Evolutionary conservation across 2,888 invertebrate genomes (phyloP), one percentile per base, ranked within the genome.

Genomic region (Ametastegia equiseti): DNA sequence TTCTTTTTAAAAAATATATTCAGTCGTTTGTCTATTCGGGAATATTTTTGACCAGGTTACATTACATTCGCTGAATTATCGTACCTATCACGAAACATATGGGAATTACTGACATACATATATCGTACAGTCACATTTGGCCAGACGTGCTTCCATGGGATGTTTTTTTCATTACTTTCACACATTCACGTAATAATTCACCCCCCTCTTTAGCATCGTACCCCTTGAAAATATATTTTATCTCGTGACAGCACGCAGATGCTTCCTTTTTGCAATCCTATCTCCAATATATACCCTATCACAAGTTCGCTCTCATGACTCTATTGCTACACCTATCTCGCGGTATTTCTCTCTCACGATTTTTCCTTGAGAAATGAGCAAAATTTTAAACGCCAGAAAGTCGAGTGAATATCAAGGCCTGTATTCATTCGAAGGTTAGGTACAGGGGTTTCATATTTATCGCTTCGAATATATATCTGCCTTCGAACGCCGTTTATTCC

Each of bases 111-210:
- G 60, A 30, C 11, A 33, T 11, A 75, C 50, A 75, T 54, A 54
- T 19, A 75, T 75, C 54, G 75, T 75, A n/a, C n/a, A 54, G 54
- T 54, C 50, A 75, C 36, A 50, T 45, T 75, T 54, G 75, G 75
- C 36, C 54, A 30, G 54, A 75, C 54, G 7, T 19, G 54, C 36
- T 23, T n/a, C 30, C 50, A 30, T 39, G 11, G 30, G 13, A 54
- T 54, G 36, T 54, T 86, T 86, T 85, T 86, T 85, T 85, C 85
- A 85, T 85, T 85, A 85, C 83, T 83, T 82, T 82, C 81, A 81
- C 83, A 83, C 84, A 84, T 84, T 85, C 83, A 83, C 45, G 84
- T 84, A 86, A 86, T 86, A 86, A 85, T 84, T 86, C 85, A 85
- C 81, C 78, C 83, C 80, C 80, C 79, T 5, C 5, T 42, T 6